Base-by-base conservation (phyloP, 2,797 vertebrate species). In the Sebastes minor region DNA sequence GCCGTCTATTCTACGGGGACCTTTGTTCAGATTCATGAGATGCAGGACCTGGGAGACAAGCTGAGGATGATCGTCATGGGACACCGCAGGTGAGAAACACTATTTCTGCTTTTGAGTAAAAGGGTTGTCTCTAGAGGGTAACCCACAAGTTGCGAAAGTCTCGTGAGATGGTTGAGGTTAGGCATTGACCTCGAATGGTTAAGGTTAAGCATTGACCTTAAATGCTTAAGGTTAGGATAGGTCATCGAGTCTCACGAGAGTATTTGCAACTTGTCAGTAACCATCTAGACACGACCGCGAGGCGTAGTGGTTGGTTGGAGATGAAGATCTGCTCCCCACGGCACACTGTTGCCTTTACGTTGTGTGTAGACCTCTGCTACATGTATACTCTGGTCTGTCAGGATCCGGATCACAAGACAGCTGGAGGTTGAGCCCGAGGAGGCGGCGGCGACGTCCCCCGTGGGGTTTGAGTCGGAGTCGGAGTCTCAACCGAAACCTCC, bases 11-110 rank as follows among this genome's bases (percentile, higher is more conserved):
- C 95, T 78, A 98, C 96, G 0, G 98, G 98, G 42, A 99, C 98
- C 0, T 99, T 99, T 32, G 98, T 99, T 25, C 98, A 99, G 95
- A 99, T 99, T 64, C 98, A 99, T 6, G 98, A 99, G 89, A 98
- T 99, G 98, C 98, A 99, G 93, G 98, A 99, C 92, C 96, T 99
- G 2, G 98, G 98, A 2, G 98, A 99, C 94, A 98, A 98, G 88
- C 88, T 99, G 65, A 97, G 98, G 8, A 99, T 99, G 98, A 99
- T 99, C 0, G 97, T 99, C 79, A 99, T 99, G 97, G 98, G 98
- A 10, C 98, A 99, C 82, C 96, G 98, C 70, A 97, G 98, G 98
- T 98, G 80, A 80, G 78, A 65, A n/a, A 38, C 16, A 5, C 18
- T 25, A 1, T 12, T 63, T 18, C 56, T 76, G 33, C 20, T 38